phyloP scores from a whole-genome alignment of 2,113 vertebrate genomes.

The Semicossyphus pulcher region DNA sequence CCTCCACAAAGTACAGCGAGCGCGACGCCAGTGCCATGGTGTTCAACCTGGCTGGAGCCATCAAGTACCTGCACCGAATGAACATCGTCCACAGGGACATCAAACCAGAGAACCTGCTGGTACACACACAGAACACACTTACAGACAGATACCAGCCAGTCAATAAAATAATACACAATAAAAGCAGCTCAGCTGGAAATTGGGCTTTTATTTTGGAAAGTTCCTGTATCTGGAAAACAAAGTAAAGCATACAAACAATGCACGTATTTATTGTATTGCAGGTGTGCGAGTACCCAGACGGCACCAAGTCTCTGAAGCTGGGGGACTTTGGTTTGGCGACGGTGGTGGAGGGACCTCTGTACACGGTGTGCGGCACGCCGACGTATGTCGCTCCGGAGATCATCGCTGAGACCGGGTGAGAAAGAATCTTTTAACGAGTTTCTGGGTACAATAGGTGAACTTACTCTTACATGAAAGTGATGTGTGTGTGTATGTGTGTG shows the following conservation, averaged over 20 bases:
- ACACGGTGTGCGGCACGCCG: slow-evolving; percentile 96
- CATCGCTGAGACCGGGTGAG: slow-evolving; percentile 97
- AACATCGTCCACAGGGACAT: slow-evolving; percentile 98
- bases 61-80: slow-evolving; percentile 94
- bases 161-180: no score
- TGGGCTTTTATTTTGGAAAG: no score
- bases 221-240: no score
- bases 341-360: slow-evolving; percentile 93
- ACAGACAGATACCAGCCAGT: neutral
- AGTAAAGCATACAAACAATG: no score
- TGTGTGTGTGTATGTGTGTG: slow-evolving; percentile 38
- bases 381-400: slow-evolving; percentile 98
- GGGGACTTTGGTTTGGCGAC: slow-evolving; percentile 98
- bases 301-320: slow-evolving; percentile 96
- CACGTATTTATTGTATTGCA: slow-evolving; percentile 54
- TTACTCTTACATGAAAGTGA: neutral
- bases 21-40: slow-evolving; percentile 97
- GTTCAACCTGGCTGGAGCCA: slow-evolving; percentile 93
- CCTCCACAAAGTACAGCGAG: slow-evolving; percentile 97
- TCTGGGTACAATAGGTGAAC: neutral
- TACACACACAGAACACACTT: slow-evolving; percentile 60
- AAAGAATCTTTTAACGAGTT: neutral
- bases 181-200: no score
- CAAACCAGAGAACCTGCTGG: slow-evolving; percentile 98
- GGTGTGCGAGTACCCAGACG: slow-evolving; percentile 97